A percentile compares a stretch with the other conserved stretches of the same genome.
Evolutionary conservation across 2,888 invertebrate species (phyloP).

Genomic region (Chalcosyrphus nemorum): DNA sequence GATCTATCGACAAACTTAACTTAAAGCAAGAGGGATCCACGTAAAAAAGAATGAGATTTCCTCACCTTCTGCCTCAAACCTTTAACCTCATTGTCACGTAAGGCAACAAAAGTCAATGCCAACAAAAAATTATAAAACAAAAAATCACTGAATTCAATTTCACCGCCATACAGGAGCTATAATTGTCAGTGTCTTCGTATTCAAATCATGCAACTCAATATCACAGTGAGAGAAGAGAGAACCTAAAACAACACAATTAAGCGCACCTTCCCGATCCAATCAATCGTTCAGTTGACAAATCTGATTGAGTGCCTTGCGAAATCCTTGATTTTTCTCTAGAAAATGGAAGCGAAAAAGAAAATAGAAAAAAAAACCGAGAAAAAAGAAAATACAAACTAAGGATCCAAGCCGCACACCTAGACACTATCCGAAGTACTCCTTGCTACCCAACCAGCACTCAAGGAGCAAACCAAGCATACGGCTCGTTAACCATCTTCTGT

Average conservation of each 20-base stretch:
- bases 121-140: not conserved
- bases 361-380: constrained; percentile 4
- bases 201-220: constrained; percentile 55
- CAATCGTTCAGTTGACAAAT: constrained; percentile 72
- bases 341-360: constrained; percentile 29
- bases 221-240: no score
- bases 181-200: constrained; percentile 45
- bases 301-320: constrained; percentile 71
- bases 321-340: constrained; percentile 50
- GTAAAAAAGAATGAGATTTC: no score
- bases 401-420: constrained; percentile 30
- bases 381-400: constrained; percentile 40
- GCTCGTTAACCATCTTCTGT: constrained; percentile 75
- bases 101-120: not conserved
- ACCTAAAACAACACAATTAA: constrained; percentile 70
- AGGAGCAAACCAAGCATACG: constrained; percentile 72
- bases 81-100: not conserved
- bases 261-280: constrained; percentile 67
- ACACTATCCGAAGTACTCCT: constrained; percentile 21
- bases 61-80: no score
- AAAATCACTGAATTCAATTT: not conserved
- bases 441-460: constrained; percentile 63
- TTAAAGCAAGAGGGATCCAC: no score
- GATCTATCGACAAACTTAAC: no score
- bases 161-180: constrained; percentile 18